Conservation (phyloP, 2,797 vertebrate genomes). For the Heteromormyrus szaboi region DNA sequence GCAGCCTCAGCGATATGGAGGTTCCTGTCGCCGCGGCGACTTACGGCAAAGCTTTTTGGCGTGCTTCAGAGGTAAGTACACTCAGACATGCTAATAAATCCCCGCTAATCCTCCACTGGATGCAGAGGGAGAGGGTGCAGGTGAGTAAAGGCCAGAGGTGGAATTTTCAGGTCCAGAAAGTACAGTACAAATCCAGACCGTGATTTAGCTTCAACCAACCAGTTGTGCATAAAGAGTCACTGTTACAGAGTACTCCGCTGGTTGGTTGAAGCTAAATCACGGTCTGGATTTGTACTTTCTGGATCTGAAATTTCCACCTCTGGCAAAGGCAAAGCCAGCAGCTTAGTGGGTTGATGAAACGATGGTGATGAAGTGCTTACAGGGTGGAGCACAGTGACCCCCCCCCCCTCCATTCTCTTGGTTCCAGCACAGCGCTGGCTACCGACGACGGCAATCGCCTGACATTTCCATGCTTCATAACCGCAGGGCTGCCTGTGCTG, state of each 20-base stretch:
- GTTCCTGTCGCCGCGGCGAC: background rate
- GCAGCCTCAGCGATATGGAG: background rate
- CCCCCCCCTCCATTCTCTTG: too few relatives aligned
- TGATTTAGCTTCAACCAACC: too few relatives aligned
- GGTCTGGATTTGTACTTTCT: too few relatives aligned
- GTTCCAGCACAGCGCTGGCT: background rate
- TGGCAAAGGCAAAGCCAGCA: background rate
- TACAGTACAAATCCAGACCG: too few relatives aligned
- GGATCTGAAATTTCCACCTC: too few relatives aligned
- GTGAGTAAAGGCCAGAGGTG: background rate
- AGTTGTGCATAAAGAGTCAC: too few relatives aligned
- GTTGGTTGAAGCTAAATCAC: too few relatives aligned
- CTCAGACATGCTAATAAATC: background rate
- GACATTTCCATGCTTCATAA: constrained; percentile 41
- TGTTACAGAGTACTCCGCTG: too few relatives aligned
- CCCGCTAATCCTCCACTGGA: background rate
- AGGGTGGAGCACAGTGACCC: background rate
- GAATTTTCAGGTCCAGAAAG: too few relatives aligned
- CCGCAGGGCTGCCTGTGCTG: constrained; percentile 19
- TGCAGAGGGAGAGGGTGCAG: background rate
- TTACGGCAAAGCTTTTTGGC: background rate
- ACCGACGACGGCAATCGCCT: constrained; percentile 1
- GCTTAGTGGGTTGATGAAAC: background rate
- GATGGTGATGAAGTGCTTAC: background rate
- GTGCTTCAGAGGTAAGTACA: background rate